phyloP scores from a whole-genome alignment of 1,140 invertebrate genomes.

The Pinna nobilis region DNA sequence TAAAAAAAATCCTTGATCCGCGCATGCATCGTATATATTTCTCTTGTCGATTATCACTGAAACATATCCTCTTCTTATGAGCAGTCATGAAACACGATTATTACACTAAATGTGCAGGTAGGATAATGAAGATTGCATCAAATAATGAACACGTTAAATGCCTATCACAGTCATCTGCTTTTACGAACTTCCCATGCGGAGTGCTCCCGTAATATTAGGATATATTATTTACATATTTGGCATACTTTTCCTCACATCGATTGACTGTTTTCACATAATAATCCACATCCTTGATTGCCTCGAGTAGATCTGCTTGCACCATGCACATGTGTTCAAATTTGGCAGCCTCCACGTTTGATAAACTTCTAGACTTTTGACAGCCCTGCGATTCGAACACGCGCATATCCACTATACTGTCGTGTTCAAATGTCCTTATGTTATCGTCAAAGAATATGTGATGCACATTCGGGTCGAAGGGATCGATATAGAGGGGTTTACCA shows the following conservation, averaged over 20 bases:
- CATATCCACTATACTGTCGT: constrained; percentile 71
- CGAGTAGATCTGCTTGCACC: constrained; percentile 69
- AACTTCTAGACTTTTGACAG: constrained; percentile 49
- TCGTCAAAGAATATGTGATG: constrained; percentile 74
- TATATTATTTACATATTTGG: constrained; percentile 30
- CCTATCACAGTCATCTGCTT: neutral
- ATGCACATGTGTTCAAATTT: constrained; percentile 66
- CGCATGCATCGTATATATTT: neutral
- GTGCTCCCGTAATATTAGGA: too few species aligned
- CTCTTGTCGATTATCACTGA: neutral
- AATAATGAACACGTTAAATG: neutral
- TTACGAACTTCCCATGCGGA: neutral
- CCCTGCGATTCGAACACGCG: constrained; percentile 56
- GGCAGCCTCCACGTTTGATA: constrained; percentile 55
- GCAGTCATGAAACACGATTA: neutral
- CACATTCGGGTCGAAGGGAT: constrained; percentile 57
- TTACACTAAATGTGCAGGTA: neutral
- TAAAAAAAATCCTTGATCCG: neutral
- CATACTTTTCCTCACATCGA: constrained; percentile 66
- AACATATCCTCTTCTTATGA: neutral
- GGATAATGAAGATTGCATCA: neutral
- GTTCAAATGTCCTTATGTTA: constrained; percentile 67
- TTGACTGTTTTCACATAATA: constrained; percentile 66
- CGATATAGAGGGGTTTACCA: constrained; percentile 70
- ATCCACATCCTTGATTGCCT: constrained; percentile 63